Base-by-base conservation (phyloP, 2,888 invertebrate genomes). In the Agrochola circellaris region DNA sequence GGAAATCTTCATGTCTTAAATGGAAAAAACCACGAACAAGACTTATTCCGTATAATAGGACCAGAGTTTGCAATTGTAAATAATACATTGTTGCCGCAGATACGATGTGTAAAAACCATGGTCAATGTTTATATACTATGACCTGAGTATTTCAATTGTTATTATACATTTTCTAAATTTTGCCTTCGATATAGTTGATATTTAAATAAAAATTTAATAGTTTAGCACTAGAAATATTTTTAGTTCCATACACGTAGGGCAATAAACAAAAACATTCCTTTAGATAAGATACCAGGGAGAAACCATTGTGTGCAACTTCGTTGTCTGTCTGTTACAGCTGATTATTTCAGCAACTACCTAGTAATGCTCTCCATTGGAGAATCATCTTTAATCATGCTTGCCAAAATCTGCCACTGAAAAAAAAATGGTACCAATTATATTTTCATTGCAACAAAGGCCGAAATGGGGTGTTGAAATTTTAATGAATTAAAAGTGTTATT, bases 101-200 rank as follows among this genome's bases (percentile, higher is more conserved):
- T 20, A 30, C 20, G 42, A 62, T 51, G 30, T 30, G 51, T 34
- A 15, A 51, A 30, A 13, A 15, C 9, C 3, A 51, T 20, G 17
- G 42, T 42, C 9, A 11, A 17, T n/a, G 9, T 30, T 75, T 75
- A 62, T 75, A 61, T 75, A 75, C n/a, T n/a, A 42, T 1, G 9
- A 42, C 11, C 11, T 42, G 23, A 73, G 13, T 23, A 51, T 6
- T 30, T 30, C 2, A 30, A 54, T 20, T 42, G 0, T 38, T 42
- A 38, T 61, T 62, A 30, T 15, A 75, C 30, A 75, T 61, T 75
- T 5, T 75, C 9, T 23, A 75, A 61, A 75, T 17, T 13, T 34
- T 58, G 2, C 9, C 6, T 9, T 69, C 11, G 2, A 30, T 64
- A 17, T 6, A 9, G 23, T n/a, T 8, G 8, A 15, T 20, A 34